Conservation (phyloP, 2,888 invertebrate species). For the Tyria jacobaeae region DNA sequence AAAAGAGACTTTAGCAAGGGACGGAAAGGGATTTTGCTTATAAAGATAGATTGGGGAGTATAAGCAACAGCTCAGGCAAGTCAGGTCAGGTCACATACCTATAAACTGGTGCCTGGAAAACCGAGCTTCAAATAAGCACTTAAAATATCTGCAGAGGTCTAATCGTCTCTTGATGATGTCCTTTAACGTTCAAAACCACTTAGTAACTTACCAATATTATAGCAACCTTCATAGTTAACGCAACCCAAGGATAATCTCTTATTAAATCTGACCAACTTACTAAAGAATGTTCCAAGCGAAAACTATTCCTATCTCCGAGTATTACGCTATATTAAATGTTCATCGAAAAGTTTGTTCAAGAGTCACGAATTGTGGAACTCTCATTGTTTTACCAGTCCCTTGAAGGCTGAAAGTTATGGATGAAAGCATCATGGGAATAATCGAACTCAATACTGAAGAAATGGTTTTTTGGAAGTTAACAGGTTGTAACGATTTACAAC, state of each 20-base stretch:
- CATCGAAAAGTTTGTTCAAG: slow-evolving; percentile 31
- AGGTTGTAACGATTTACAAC: slow-evolving; percentile 21
- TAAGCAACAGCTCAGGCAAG: no score
- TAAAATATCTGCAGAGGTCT: slow-evolving; percentile 42
- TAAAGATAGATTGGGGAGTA: no score
- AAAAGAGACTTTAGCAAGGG: no score
- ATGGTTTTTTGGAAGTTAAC: slow-evolving; percentile 44
- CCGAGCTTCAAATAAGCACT: slow-evolving; percentile 25
- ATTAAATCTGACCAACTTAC: slow-evolving; percentile 49
- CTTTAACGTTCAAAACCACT: slow-evolving; percentile 55
- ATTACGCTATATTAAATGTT: slow-evolving; percentile 1
- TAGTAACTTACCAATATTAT: slow-evolving; percentile 56
- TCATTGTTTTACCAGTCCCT: slow-evolving; percentile 57
- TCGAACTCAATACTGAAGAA: slow-evolving; percentile 44
- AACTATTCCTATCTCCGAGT: not conserved
- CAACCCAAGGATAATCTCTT: slow-evolving; percentile 55
- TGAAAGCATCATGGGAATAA: slow-evolving; percentile 50
- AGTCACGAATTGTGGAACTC: slow-evolving; percentile 51
- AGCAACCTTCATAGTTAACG: slow-evolving; percentile 51
- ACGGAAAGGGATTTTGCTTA: no score
- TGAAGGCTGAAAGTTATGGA: slow-evolving; percentile 47
- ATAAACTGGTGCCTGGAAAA: no score
- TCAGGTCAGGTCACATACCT: no score
- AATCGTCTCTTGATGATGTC: slow-evolving; percentile 51
- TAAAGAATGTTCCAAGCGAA: slow-evolving; percentile 7